A percentile compares a stretch with the other conserved stretches of the same genome.
Conservation (phyloP, 2,113 vertebrate genomes). For the Misgurnus anguillicaudatus region DNA sequence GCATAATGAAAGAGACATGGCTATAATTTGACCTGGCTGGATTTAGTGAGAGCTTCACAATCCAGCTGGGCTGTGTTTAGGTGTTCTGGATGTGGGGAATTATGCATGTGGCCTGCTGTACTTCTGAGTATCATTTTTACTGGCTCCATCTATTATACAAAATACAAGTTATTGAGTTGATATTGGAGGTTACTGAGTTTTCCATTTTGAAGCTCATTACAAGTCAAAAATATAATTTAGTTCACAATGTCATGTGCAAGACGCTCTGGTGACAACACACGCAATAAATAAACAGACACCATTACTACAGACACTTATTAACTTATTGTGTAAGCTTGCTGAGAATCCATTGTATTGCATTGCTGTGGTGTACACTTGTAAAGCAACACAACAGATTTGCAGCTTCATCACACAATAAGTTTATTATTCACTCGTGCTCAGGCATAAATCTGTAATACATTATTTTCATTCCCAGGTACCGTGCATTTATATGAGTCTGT, state of each 20-base stretch:
- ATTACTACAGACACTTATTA: neutral
- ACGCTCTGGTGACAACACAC: neutral
- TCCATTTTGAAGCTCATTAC: constrained; percentile 14
- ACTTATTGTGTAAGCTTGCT: too few species aligned
- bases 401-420: too few species aligned
- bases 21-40: constrained; percentile 29
- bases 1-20: constrained; percentile 14
- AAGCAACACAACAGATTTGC: too few species aligned
- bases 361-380: too few species aligned
- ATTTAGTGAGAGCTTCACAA: constrained; percentile 18
- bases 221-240: constrained; percentile 33
- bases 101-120: constrained; percentile 3
- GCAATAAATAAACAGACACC: neutral
- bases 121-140: constrained; percentile 17
- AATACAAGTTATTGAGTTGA: neutral
- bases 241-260: neutral
- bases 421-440: too few species aligned
- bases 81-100: constrained; percentile 6
- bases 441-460: too few species aligned
- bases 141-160: constrained; percentile 7
- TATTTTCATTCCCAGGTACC: too few species aligned
- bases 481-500: too few species aligned
- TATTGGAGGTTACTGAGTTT: neutral
- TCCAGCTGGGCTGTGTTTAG: constrained; percentile 12
- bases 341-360: too few species aligned